Conservation (phyloP, 2,113 vertebrate genomes). For the Oceanites oceanicus region DNA sequence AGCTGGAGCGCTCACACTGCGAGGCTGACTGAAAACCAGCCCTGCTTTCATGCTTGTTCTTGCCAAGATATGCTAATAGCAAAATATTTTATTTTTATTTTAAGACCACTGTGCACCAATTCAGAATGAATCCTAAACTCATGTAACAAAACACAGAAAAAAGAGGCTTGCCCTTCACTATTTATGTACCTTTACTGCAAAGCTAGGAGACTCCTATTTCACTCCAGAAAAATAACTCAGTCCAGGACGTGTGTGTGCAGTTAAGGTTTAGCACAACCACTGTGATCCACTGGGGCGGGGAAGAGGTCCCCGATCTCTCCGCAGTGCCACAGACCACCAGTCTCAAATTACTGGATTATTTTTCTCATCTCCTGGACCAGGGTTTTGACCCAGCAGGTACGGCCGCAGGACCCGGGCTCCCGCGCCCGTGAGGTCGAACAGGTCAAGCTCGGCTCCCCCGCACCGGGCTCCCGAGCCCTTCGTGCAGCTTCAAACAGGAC, state of each 20-base stretch:
- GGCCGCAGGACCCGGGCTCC: rapidly evolving
- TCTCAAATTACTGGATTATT: rapidly evolving
- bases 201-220: rapidly evolving
- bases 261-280: rapidly evolving
- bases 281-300: no score
- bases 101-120: neutral
- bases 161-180: neutral
- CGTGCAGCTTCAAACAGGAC: rapidly evolving
- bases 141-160: neutral
- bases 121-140: neutral
- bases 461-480: rapidly evolving
- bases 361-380: neutral
- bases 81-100: neutral
- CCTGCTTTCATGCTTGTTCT: neutral
- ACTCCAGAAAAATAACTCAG: neutral
- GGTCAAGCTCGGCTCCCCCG: rapidly evolving
- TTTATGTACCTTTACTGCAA: neutral
- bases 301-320: neutral
- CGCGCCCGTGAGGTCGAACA: rapidly evolving
- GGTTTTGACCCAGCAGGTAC: neutral
- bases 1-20: neutral
- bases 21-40: neutral
- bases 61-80: neutral
- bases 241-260: rapidly evolving
- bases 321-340: neutral